These are phyloP conservation scores for Macaca mulatta DNA, from an alignment of 2,113 vertebrate genomes.

Conservation along the genomic window DNA sequence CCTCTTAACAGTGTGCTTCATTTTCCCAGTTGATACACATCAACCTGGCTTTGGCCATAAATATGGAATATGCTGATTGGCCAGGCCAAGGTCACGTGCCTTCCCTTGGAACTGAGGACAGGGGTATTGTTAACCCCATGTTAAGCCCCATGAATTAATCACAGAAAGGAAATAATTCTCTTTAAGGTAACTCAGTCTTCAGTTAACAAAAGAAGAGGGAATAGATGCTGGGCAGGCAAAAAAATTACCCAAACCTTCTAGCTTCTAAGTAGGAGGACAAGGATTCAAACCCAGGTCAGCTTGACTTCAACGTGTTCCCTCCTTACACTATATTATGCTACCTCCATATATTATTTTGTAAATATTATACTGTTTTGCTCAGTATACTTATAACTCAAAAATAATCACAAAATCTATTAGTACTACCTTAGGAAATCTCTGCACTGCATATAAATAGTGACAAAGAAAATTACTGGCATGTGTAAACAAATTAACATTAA, in stretches of 20 bases:
- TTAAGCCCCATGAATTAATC: background rate
- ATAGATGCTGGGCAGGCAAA: background rate
- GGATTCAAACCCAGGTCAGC: background rate
- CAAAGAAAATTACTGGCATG: background rate
- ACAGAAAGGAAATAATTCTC: background rate
- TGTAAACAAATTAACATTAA: background rate
- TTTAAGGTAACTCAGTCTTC: background rate
- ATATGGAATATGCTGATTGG: background rate
- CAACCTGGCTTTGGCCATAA: background rate
- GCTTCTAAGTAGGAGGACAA: background rate
- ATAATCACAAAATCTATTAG: background rate
- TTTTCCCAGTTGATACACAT: background rate
- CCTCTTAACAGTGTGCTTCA: background rate
- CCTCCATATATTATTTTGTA: background rate
- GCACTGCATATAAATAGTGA: constrained; percentile 2
- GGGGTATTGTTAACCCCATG: background rate
- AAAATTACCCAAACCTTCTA: background rate
- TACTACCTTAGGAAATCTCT: background rate
- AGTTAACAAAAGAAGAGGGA: background rate
- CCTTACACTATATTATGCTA: background rate
- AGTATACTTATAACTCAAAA: constrained; percentile 11
- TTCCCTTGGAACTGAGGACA: background rate
- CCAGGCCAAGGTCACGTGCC: background rate
- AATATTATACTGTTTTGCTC: background rate
- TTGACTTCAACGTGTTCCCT: background rate